Evolutionary conservation across 2,797 vertebrate species (phyloP), one percentile per base, ranked within the genome.

Genomic region (Crypturellus tataupa): DNA sequence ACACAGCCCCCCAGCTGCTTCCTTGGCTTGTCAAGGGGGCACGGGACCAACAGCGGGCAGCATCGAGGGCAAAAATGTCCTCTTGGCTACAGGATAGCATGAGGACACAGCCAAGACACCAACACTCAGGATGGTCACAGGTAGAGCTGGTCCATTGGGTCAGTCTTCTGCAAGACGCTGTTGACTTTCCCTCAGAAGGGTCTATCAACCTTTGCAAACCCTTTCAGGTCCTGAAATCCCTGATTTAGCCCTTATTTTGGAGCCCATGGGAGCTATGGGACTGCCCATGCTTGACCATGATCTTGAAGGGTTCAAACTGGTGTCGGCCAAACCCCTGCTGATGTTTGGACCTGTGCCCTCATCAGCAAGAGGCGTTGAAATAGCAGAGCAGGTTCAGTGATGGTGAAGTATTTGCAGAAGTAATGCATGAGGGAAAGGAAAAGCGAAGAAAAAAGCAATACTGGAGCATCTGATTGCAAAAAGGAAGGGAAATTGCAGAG

Each of bases 401-500:
- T 47, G 31, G 21, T 1, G 1, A 68, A 73, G 10, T 19, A 37
- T 63, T 70, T 69, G 33, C 35, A 73, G 42, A 4, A 55, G 17
- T 18, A 55, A 31, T 55, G 18, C 53, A 55, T 31, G 37, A 4
- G 42, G 12, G 16, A 24, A 55, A 46, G 78, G 55, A 4, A 49
- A 51, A 7, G 4, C 6, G 31, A 55, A 59, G 4, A 46, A 46
- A 7, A 5, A 31, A 55, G 31, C 29, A 55, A 18, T 35, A 8
- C 33, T 65, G 55, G 37, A 64, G 37, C 6, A 40, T 73, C 83
- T 33, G 37, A 47, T 23, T 90, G 75, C 42, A 39, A 63, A 76
- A 42, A 62, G 71, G 31, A 85, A 42, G 37, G 71, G 84, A 94
- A 95, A 93, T 35, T n/a, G 21, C 51, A 82, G 64, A 89, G 76